These are phyloP conservation scores for Nerophis lumbriciformis DNA, from an alignment of 2,113 vertebrate genomes.

Conservation along the genomic window DNA sequence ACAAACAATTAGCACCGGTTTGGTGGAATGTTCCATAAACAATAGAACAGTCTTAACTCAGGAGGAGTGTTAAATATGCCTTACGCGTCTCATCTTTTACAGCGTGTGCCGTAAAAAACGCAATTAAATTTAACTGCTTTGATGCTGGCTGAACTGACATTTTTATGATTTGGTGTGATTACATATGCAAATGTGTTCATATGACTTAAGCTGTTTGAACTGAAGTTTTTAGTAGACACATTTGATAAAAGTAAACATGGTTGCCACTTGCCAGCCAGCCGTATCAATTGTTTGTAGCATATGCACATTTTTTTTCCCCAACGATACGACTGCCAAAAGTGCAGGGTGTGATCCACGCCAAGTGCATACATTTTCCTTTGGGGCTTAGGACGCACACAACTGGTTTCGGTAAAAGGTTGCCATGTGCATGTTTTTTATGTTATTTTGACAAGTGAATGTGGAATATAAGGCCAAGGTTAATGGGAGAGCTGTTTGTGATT, in stretches of 20 bases:
- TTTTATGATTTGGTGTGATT: too few relatives aligned
- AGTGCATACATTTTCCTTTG: slow-evolving; percentile 14
- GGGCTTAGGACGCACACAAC: background rate
- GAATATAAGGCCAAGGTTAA: background rate
- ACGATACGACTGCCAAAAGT: slow-evolving; percentile 4
- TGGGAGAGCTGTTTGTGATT: background rate
- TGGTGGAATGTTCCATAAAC: too few relatives aligned
- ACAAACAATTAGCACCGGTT: too few relatives aligned
- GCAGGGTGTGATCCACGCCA: slow-evolving; percentile 4
- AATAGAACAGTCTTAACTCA: too few relatives aligned
- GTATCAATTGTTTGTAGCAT: background rate
- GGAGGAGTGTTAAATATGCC: too few relatives aligned
- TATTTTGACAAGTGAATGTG: background rate
- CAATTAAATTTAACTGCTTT: too few relatives aligned
- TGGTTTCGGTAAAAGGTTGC: background rate
- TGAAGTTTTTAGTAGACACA: slow-evolving; percentile 11
- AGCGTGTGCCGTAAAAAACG: too few relatives aligned
- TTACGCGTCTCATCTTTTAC: too few relatives aligned
- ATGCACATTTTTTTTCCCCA: slow-evolving; percentile 7
- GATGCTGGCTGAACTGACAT: too few relatives aligned
- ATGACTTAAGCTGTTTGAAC: background rate
- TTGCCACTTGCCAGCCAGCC: slow-evolving; percentile 1
- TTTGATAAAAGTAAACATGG: slow-evolving; percentile 3
- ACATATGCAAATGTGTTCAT: too few relatives aligned
- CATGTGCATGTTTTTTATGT: background rate